Evolutionary conservation across 2,113 vertebrate genomes (phyloP).

Genomic region (Phalacrocorax pelagicus): DNA sequence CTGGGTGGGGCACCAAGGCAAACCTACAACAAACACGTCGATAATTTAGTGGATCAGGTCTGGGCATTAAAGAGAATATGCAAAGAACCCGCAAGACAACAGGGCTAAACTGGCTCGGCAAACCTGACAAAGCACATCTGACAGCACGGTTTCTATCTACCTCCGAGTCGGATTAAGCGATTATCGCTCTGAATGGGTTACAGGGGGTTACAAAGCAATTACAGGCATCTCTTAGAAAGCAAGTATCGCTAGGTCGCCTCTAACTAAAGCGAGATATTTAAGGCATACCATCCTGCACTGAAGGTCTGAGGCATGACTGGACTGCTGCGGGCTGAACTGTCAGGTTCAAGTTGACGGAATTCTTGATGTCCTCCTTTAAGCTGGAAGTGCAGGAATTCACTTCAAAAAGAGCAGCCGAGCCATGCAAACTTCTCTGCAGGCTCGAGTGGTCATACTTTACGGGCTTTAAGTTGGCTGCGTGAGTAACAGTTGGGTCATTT

Average conservation of each 20-base stretch:
- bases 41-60: constrained; percentile 17
- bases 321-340: constrained; percentile 79
- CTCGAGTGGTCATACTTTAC: constrained; percentile 80
- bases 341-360: constrained; percentile 83
- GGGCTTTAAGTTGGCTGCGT: constrained; percentile 70
- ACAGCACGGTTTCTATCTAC: not conserved
- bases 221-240: constrained; percentile 1
- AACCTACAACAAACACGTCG: constrained; percentile 78
- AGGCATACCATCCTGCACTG: constrained; percentile 86
- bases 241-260: not conserved
- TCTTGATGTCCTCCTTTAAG: constrained; percentile 80
- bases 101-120: not conserved
- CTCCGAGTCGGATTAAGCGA: not conserved
- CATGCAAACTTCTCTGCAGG: constrained; percentile 75
- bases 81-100: not conserved
- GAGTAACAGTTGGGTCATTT: constrained; percentile 72
- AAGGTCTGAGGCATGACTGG: constrained; percentile 83
- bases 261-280: constrained; percentile 47
- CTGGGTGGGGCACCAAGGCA: constrained; percentile 87
- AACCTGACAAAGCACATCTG: not conserved
- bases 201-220: not conserved
- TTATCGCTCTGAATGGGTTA: not conserved
- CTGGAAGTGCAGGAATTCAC: constrained; percentile 73
- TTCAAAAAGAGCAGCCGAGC: constrained; percentile 75
- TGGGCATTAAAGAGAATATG: not conserved